Conservation (phyloP, 2,113 vertebrate species). For the Tyrannus savana region DNA sequence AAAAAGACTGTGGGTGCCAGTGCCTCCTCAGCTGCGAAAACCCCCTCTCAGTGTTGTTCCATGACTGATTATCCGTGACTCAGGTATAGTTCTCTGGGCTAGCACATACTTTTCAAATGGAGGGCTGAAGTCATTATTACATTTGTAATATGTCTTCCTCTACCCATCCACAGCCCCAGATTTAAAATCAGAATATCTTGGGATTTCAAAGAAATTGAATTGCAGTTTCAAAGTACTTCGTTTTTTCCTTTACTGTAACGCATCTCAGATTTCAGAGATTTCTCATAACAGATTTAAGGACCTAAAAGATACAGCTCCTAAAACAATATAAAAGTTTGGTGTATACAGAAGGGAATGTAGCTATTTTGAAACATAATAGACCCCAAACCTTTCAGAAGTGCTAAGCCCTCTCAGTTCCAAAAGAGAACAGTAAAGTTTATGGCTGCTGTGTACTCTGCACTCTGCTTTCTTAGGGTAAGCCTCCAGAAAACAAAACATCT, state of each 20-base stretch:
- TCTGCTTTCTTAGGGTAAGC: neutral
- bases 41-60: neutral
- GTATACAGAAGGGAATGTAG: neutral
- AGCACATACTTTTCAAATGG: neutral
- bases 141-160: neutral
- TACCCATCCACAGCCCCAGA: no score
- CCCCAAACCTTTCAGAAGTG: neutral
- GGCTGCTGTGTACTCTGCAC: neutral
- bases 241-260: neutral
- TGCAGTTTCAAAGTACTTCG: neutral
- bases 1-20: neutral
- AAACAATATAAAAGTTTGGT: neutral
- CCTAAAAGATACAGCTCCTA: neutral
- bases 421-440: neutral
- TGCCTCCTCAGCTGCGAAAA: neutral
- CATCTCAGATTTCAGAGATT: neutral
- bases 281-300: neutral
- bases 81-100: neutral
- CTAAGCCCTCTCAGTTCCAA: neutral
- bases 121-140: neutral
- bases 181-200: neutral
- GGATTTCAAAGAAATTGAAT: neutral
- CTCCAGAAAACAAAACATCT: neutral
- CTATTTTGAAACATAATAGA: neutral
- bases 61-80: neutral